Base-by-base conservation (phyloP, 2,113 vertebrate genomes). In the Psephotus haematonotus region DNA sequence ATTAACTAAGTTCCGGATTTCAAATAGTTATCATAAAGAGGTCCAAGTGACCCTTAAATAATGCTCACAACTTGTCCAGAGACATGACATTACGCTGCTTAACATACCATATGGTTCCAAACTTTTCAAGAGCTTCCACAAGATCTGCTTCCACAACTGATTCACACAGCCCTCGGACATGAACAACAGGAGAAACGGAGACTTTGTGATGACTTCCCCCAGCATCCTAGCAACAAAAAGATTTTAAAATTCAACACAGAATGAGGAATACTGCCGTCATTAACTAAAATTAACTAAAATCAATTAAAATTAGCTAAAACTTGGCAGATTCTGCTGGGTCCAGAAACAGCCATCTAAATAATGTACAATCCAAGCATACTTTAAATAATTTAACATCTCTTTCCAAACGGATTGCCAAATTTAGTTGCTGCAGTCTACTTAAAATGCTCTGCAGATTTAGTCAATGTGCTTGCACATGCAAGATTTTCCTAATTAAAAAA, bases 141-240 rank as follows among this genome's bases (percentile, higher is more conserved):
- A 99, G 98, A 95, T 99, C 99, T 23, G 99, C 99, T 92, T 99
- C 99, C 97, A 99, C 99, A 67, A 99, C 99, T 0, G 99, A 99
- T 86, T 99, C 99, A 89, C 99, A 99, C 52, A 99, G 98, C 35
- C 99, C 99, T 92, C 99, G 96, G 76, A 99, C 99, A 35, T 99
- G 99, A 72, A 99, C 99, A 9, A 99, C 99, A 0, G 99, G 99
- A 74, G 99, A 99, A 79, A 99, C 99, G 10, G 99, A 99, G 85
- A 99, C 99, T 91, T 99, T 98, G 97, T 99, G 99, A 84, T 98
- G 98, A 87, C 98, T 98, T 95, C 98, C 98, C 82, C 98, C 98
- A 0, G 97, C 94, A 93, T 98, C 98, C 98, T 98, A 96, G 81
- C 62, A 95, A 97, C 44, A 33, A 95, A 94, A 53, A 3, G 11